phyloP scores from a whole-genome alignment of 92 coral and sea anemone genomes.

The Ricordea florida region DNA sequence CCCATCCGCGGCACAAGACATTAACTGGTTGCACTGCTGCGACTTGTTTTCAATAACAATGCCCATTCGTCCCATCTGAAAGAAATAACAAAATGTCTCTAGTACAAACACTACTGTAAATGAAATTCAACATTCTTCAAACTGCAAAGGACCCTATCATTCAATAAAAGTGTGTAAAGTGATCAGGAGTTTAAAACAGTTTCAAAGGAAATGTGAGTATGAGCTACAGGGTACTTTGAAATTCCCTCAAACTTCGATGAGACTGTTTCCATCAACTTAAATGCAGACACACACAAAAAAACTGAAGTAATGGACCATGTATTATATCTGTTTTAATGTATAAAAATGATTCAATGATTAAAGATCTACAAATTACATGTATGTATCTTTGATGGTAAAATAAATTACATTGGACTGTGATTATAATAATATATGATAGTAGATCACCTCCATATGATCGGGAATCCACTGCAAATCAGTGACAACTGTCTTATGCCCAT shows the following conservation, averaged over 20 bases:
- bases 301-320: no score
- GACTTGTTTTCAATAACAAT: constrained; percentile 92
- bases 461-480: constrained; percentile 95
- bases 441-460: constrained; percentile 93
- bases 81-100: not conserved
- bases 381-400: not conserved
- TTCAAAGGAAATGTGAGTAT: no score
- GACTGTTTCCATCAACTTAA: no score
- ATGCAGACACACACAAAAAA: no score
- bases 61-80: constrained; percentile 97
- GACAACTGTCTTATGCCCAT: constrained; percentile 91
- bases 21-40: constrained; percentile 85
- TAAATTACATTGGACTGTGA: not conserved
- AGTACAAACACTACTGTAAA: not conserved
- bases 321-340: no score
- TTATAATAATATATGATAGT: not conserved
- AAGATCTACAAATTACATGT: not conserved
- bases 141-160: not conserved
- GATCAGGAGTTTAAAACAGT: no score
- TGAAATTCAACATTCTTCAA: not conserved
- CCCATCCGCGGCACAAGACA: constrained; percentile 99
- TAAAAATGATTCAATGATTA: not conserved
- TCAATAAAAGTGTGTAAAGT: no score
- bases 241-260: no score
- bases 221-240: no score